Evolutionary conservation across 2,888 invertebrate genomes (phyloP).

Genomic region (Steromphala cineraria): DNA sequence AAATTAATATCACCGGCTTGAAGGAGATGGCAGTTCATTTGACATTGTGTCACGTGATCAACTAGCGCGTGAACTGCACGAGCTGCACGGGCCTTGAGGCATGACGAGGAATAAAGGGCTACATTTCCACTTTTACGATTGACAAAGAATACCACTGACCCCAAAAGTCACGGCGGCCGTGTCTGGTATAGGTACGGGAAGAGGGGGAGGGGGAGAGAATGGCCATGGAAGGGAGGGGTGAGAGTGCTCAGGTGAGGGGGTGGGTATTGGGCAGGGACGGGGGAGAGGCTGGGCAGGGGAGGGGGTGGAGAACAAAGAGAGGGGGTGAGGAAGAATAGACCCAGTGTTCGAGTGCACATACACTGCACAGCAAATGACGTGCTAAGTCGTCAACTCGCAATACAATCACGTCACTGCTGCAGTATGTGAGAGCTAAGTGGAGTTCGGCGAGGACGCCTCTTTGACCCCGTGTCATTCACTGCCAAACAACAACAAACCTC

Average conservation of each 20-base stretch:
- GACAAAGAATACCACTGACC: conserved; percentile 4
- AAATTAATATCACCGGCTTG: not conserved
- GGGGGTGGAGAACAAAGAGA: not conserved
- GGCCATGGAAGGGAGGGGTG: not conserved
- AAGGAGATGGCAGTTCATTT: not conserved
- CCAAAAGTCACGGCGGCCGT: not conserved
- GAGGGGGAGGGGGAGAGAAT: not conserved
- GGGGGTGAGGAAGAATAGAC: not conserved
- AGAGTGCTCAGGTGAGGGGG: not conserved
- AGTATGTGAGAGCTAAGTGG: not conserved
- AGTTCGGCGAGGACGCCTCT: not conserved
- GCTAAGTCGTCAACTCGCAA: not conserved
- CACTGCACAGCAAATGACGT: conserved; percentile 4
- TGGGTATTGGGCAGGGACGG: not conserved
- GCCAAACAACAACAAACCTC: not conserved
- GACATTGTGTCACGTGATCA: not conserved
- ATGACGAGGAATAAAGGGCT: conserved; percentile 12
- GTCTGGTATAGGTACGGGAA: not conserved
- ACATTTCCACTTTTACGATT: not conserved
- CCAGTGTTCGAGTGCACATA: not conserved
- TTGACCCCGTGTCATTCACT: not conserved
- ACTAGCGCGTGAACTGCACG: conserved; percentile 13
- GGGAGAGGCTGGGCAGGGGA: not conserved
- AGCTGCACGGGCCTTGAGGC: conserved; percentile 1
- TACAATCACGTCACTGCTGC: not conserved